Evolutionary conservation across 2,797 vertebrate genomes (phyloP), one percentile per base, ranked within the genome.

Genomic region (Cryptoprocta ferox): DNA sequence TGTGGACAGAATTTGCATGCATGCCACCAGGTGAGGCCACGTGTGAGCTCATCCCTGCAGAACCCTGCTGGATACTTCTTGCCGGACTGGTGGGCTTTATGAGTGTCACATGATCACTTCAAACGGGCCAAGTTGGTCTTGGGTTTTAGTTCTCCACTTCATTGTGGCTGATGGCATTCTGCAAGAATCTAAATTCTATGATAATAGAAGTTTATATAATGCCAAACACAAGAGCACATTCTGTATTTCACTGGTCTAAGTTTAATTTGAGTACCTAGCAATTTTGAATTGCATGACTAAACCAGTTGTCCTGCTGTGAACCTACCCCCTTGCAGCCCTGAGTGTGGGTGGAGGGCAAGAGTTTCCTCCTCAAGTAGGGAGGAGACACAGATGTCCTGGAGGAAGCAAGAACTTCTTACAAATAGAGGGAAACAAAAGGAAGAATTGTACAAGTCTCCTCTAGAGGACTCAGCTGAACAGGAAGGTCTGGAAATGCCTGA

Each of bases 241-340:
- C 92, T 97, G 37, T 78, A 79, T 95, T 82, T 76, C 76, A 71
- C 63, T 95, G 89, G 39, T 71, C 53, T 87, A 59, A 66, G 26
- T 93, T 94, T 91, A 82, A 73, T 63, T 63, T 92, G 88, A 89
- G 45, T 94, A 96, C 59, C 83, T 71, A 94, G 91, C 53, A 76
- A 89, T 95, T 97, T 91, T 50, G 86, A 92, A 56, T 84, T 96
- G 76, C 35, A 84, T 94, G 95, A 96, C 89, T 89, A 89, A 90
- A 59, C 50, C 53, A 68, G 68, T 59, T 94, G 96, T 93, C 96
- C 95, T 93, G 70, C 93, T 50, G 12, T 95, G 94, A 97, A 89
- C 86, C 61, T 81, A 61, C 65, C 93, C 48, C n/a, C 30, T 96
- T 70, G n/a, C 32, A 75, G 14, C 32, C 59, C 35, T 59, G 21